Base-by-base conservation (phyloP, 1,140 invertebrate species). In the Whitmania pigra region DNA sequence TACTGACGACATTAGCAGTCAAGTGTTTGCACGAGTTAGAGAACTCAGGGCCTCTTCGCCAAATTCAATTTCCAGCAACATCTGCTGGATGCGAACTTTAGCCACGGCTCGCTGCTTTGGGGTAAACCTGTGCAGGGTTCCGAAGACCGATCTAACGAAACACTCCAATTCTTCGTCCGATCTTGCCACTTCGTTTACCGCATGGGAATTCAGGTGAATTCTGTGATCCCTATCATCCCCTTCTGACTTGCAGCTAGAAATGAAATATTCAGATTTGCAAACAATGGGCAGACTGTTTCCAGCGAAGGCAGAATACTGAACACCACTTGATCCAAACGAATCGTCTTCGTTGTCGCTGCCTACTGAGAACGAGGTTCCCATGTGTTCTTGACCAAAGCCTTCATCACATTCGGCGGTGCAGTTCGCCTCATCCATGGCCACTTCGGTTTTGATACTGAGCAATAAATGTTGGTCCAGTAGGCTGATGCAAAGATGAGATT, bases 51-150 rank as follows among this genome's bases (percentile, higher is more conserved):
- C 29, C 15, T 63, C 57, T 7, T 63, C 57, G 29, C 57, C 57
- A 63, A 63, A 63, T 63, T 63, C 57, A 63, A 63, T 63, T 25
- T 63, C 57, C 18, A 63, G 18, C 20, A 63, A 31, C 57, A 63
- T 22, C 57, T 63, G 57, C 29, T 63, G 57, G 29, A 63, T 63
- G 22, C 29, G 22, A 22, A 63, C 57, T 31, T 63, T 63, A n/a
- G 57, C 57, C 9, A 63, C 29, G 20, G 57, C 57, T 63, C 29
- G 57, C 57, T 63, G 57, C 29, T 63, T 63, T 63, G 57, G 57
- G 11, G 57, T 18, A 31, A 63, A 63, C 22, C 57, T 22, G 18
- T 63, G 57, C 57, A 63, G 57, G 18, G 57, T 63, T 31, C 57
- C 57, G 29, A 31, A 63, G 22, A 63, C 57, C 22, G 57, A 63